These are phyloP conservation scores for Podilymbus podiceps DNA, from an alignment of 2,113 vertebrate genomes.

Conservation along the genomic window DNA sequence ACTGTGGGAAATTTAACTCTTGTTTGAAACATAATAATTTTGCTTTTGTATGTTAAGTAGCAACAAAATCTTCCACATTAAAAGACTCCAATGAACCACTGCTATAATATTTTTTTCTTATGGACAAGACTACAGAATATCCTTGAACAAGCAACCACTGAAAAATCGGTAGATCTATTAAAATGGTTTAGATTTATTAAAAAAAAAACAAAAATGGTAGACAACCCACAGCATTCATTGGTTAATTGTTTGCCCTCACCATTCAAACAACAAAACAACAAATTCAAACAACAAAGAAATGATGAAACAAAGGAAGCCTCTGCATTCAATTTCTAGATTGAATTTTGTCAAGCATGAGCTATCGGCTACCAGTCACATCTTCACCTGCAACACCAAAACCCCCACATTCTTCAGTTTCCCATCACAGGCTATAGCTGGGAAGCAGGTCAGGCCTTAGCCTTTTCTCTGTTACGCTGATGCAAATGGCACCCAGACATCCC, in stretches of 20 bases:
- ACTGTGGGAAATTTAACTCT: conserved; percentile 27
- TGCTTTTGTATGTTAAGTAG: neutral
- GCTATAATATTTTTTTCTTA: neutral
- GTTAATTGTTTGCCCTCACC: neutral
- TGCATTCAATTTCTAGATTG: neutral
- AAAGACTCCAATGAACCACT: neutral
- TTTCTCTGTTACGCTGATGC: neutral
- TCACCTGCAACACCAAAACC: neutral
- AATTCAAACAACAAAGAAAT: neutral
- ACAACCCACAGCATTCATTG: neutral
- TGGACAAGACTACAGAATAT: neutral
- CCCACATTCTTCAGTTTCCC: neutral
- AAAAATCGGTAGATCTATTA: neutral
- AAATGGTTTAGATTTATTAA: neutral
- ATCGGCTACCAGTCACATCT: neutral
- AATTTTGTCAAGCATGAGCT: neutral
- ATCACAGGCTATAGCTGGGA: neutral
- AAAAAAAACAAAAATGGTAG: neutral
- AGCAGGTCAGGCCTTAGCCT: neutral
- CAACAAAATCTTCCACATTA: neutral
- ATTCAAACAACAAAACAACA: neutral
- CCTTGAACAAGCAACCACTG: neutral
- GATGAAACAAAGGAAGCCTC: neutral
- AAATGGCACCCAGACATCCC: neutral
- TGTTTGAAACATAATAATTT: neutral